Percentiles rank a stretch among this genome's conserved stretches.
Conservation (phyloP, 2,888 invertebrate genomes). For the Hirtodrosophila alboralis region DNA sequence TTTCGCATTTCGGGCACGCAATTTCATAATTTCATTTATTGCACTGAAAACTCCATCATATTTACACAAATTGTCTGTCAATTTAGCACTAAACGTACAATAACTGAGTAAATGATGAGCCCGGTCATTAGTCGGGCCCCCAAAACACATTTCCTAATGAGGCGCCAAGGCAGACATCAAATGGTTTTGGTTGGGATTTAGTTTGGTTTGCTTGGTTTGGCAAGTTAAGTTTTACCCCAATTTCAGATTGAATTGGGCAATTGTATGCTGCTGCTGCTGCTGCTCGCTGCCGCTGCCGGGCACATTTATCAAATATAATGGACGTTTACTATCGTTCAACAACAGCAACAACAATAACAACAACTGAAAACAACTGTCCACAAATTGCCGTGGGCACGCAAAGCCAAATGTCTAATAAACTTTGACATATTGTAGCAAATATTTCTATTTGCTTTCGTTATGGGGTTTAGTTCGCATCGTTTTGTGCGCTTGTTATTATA, state of each 20-base stretch:
- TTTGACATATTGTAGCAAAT: conserved; percentile 78
- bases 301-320: conserved; percentile 75
- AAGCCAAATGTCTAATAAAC: conserved; percentile 78
- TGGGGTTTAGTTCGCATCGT: conserved; percentile 10
- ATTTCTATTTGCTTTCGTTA: conserved; percentile 68
- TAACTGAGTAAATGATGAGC: conserved; percentile 70
- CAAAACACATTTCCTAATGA: conserved; percentile 52
- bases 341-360: conserved; percentile 16
- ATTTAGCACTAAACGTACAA: conserved; percentile 70
- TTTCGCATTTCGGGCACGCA: conserved; percentile 37
- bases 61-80: conserved; percentile 63
- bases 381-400: conserved; percentile 77
- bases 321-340: conserved; percentile 64
- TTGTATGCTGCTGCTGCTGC: conserved; percentile 46
- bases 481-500: conserved; percentile 38
- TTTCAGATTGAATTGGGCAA: conserved; percentile 41
- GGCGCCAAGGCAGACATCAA: conserved; percentile 9
- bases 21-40: conserved; percentile 42
- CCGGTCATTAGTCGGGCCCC: conserved; percentile 50
- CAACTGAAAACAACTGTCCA: conserved; percentile 62
- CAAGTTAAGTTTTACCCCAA: too few relatives aligned
- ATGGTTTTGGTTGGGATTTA: conserved; percentile 19
- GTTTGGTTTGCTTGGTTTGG: conserved; percentile 5
- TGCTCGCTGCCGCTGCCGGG: conserved; percentile 11
- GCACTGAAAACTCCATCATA: conserved; percentile 55